Evolutionary conservation across 2,797 vertebrate species (phyloP), one percentile per base, ranked within the genome.

Genomic region (Serranus cabrilla): DNA sequence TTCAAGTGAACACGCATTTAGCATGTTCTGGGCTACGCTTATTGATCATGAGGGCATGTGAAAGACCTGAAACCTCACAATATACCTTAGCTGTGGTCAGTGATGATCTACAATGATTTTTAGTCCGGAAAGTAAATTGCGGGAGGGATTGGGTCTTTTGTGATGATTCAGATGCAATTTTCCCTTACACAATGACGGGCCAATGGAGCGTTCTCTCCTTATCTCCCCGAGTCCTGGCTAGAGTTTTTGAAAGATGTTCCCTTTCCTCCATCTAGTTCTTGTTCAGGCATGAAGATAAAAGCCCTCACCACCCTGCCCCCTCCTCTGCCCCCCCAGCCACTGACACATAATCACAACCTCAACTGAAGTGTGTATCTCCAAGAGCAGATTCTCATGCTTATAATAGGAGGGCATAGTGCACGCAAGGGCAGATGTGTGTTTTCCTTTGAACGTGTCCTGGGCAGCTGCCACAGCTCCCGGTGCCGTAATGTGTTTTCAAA

Each of bases 251-350:
- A 91, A 90, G 84, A 93, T 86, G 78, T 83, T 85, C 71, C 73
- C 63, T 81, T 64, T 64, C 74, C 78, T 87, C 73, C 81, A 82
- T 91, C 86, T 77, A 78, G 71, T 87, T 90, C 82, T 76, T 87
- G 79, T 86, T 92, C 85, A 89, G 77, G 86, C 77, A 68, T 83
- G 83, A 90, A 89, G 90, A 91, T 89, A 91, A 86, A 67, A 80
- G 42, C 68, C 77, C 37, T 9, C 57, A 13, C n/a, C 25, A 20
- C 8, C 3, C 23, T 39, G 11, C 43, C 71, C n/a, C 42, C 40
- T 27, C 40, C 54, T 49, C 71, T 58, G 52, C 69, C 74, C 61
- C 58, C 50, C 78, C 81, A 87, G n/a, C 81, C 20, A 39, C 83
- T 83, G 85, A 87, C 83, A 87, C 76, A 86, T 85, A 90, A 92